Conservation (phyloP, 1,140 invertebrate genomes). For the Drosophila chauvacae region DNA sequence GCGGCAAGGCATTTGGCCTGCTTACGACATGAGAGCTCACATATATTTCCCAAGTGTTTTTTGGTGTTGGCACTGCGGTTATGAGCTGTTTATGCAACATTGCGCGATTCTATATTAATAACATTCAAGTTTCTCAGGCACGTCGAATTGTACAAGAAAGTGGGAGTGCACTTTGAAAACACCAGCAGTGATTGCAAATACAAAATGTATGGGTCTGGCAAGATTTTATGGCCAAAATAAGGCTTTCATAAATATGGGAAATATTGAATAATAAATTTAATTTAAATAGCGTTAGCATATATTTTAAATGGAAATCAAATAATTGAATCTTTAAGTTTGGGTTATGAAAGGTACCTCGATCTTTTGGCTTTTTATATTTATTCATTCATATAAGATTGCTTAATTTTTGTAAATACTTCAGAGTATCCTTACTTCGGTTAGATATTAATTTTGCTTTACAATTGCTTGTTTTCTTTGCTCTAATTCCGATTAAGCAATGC, state of each 20-base stretch:
- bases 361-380: no score
- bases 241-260: slow-evolving; percentile 1
- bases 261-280: not conserved
- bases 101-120: slow-evolving; percentile 40
- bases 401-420: not conserved
- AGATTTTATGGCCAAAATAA: not conserved
- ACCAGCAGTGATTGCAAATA: slow-evolving; percentile 9
- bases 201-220: slow-evolving; percentile 1
- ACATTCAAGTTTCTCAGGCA: slow-evolving; percentile 17
- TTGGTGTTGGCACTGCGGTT: slow-evolving; percentile 47
- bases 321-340: no score
- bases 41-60: slow-evolving; percentile 55
- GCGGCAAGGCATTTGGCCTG: slow-evolving; percentile 26
- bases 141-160: not conserved
- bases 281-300: not conserved
- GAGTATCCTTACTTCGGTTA: slow-evolving; percentile 5
- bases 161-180: not conserved
- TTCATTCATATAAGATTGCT: not conserved
- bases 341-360: no score
- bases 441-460: not conserved
- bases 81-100: slow-evolving; percentile 60
- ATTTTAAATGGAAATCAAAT: no score
- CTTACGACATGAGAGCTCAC: slow-evolving; percentile 43
- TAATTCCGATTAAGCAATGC: slow-evolving; percentile 42
- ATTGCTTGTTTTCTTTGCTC: slow-evolving; percentile 4